Conservation (phyloP, 2,113 vertebrate species). For the Martes martes region DNA sequence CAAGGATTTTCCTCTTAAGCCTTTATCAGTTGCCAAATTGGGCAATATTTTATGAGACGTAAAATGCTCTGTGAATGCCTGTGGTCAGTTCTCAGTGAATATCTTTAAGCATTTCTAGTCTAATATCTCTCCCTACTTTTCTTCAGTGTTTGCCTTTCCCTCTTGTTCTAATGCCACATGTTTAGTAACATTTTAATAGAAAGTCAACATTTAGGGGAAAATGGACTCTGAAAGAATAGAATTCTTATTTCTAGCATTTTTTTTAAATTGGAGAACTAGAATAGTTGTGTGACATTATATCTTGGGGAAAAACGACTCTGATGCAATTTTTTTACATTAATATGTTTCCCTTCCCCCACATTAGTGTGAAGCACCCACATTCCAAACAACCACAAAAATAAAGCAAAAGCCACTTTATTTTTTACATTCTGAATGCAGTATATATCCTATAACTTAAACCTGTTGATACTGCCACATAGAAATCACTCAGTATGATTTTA, state of each 20-base stretch:
- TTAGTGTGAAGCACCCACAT: not conserved
- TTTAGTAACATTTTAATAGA: not conserved
- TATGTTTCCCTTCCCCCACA: not conserved
- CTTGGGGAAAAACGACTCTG: not conserved
- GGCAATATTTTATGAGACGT: not conserved
- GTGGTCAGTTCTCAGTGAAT: not conserved
- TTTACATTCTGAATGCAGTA: not conserved
- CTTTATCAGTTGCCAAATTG: not conserved
- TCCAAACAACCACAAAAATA: not conserved
- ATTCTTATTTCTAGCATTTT: not conserved
- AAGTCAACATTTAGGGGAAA: not conserved
- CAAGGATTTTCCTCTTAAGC: not conserved
- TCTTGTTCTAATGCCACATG: not conserved
- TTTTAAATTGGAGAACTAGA: not conserved
- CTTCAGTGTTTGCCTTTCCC: not conserved
- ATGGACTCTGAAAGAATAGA: not conserved
- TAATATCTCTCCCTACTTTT: not conserved
- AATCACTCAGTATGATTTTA: not conserved
- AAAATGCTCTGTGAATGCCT: not conserved
- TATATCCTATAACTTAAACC: not conserved
- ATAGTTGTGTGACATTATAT: not conserved
- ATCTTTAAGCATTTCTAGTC: not conserved
- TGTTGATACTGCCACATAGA: not conserved
- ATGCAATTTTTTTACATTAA: not conserved
- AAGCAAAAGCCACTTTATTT: not conserved